These are phyloP conservation scores for Siphamia tubifer DNA, from an alignment of 2,113 vertebrate genomes.

Conservation along the genomic window DNA sequence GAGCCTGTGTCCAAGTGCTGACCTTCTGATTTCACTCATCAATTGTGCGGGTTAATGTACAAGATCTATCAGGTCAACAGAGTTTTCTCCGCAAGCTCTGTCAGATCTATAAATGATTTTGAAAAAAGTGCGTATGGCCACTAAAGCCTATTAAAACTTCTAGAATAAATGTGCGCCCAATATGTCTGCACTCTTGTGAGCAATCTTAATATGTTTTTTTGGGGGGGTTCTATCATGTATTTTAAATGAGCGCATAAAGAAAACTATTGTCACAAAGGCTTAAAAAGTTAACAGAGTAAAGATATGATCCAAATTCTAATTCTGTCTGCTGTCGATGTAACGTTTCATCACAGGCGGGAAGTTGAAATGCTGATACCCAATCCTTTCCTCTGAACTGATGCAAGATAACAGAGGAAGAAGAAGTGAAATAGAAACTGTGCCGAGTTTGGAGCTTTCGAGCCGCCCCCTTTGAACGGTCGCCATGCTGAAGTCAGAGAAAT, in stretches of 20 bases:
- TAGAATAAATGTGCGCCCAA: conserved; percentile 31
- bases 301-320: conserved; percentile 53
- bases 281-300: conserved; percentile 40
- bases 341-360: conserved; percentile 58
- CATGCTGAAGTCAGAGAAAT: conserved; percentile 50
- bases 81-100: conserved; percentile 53
- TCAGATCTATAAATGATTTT: conserved; percentile 59
- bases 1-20: conserved; percentile 67
- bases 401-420: conserved; percentile 56
- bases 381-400: conserved; percentile 51
- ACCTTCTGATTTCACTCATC: conserved; percentile 80
- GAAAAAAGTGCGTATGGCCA: conserved; percentile 39
- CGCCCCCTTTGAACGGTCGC: conserved; percentile 44
- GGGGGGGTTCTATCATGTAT: conserved; percentile 8
- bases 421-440: conserved; percentile 69
- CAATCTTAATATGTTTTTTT: conserved; percentile 30
- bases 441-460: conserved; percentile 38
- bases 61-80: conserved; percentile 66
- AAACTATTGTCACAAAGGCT: conserved; percentile 27
- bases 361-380: conserved; percentile 50
- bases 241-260: conserved; percentile 38
- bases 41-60: conserved; percentile 72
- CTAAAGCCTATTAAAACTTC: conserved; percentile 31
- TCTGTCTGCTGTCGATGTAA: conserved; percentile 36
- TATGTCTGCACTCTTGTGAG: conserved; percentile 13